Conservation (phyloP, 2,113 vertebrate genomes). For the Mirza zaza region DNA sequence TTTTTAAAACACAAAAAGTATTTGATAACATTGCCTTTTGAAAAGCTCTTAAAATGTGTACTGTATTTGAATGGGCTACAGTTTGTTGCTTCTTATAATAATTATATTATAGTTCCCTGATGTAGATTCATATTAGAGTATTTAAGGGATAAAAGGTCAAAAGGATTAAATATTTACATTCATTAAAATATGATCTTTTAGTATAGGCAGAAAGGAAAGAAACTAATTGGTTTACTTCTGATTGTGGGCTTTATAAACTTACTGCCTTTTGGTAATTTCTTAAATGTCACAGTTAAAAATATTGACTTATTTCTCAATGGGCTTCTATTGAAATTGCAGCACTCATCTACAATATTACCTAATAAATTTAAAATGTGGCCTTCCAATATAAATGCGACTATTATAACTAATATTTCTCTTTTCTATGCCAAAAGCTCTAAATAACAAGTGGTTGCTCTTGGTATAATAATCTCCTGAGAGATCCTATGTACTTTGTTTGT, state of each 20-base stretch:
- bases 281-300: constrained; percentile 68
- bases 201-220: constrained; percentile 6
- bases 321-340: constrained; percentile 14
- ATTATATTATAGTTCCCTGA: constrained; percentile 32
- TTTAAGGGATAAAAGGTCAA: constrained; percentile 61
- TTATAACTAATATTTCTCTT: neutral
- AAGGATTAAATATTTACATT: constrained; percentile 62
- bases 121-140: neutral
- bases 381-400: constrained; percentile 48
- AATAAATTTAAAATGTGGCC: constrained; percentile 42
- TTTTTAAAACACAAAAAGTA: neutral
- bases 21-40: constrained; percentile 17
- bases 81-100: neutral
- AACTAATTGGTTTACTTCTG: constrained; percentile 35
- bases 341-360: constrained; percentile 9
- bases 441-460: neutral
- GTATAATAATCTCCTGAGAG: neutral
- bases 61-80: neutral
- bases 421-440: neutral
- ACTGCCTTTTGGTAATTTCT: constrained; percentile 57
- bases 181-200: constrained; percentile 54
- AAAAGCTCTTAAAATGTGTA: neutral
- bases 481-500: neutral
- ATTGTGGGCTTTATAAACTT: constrained; percentile 32
- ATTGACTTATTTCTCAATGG: constrained; percentile 36